Conservation (phyloP, 2,888 invertebrate genomes). For the Tuta absoluta region DNA sequence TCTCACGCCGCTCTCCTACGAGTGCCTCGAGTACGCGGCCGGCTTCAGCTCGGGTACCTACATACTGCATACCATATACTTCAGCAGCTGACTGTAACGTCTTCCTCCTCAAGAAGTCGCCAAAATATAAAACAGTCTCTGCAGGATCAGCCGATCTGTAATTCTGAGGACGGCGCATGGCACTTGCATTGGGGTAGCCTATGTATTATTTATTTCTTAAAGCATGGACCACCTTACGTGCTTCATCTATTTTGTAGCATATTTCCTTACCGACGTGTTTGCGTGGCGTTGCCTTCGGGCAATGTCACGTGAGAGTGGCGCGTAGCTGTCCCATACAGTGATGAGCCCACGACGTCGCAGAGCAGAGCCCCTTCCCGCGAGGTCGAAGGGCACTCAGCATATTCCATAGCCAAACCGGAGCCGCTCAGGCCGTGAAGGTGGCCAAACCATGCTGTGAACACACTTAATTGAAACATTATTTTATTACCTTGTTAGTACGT, state of each 20-base stretch:
- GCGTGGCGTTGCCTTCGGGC: slow-evolving; percentile 57
- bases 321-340: slow-evolving; percentile 79
- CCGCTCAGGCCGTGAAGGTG: slow-evolving; percentile 84
- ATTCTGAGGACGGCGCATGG: no score
- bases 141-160: no score
- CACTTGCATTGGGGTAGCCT: no score
- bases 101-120: background rate
- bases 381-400: slow-evolving; percentile 83
- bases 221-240: background rate
- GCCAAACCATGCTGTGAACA: slow-evolving; percentile 87
- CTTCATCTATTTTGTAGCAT: background rate
- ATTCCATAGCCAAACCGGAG: slow-evolving; percentile 89
- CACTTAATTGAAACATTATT: slow-evolving; percentile 32
- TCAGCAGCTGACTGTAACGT: background rate
- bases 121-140: no score
- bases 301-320: slow-evolving; percentile 59
- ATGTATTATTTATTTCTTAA: background rate
- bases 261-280: slow-evolving; percentile 59
- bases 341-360: slow-evolving; percentile 83
- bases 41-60: slow-evolving; percentile 90
- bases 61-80: background rate
- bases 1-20: slow-evolving; percentile 97
- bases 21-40: slow-evolving; percentile 97
- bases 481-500: background rate
- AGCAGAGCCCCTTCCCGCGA: slow-evolving; percentile 77